Evolutionary conservation across 2,797 vertebrate species (phyloP).

Genomic region (Mus caroli): DNA sequence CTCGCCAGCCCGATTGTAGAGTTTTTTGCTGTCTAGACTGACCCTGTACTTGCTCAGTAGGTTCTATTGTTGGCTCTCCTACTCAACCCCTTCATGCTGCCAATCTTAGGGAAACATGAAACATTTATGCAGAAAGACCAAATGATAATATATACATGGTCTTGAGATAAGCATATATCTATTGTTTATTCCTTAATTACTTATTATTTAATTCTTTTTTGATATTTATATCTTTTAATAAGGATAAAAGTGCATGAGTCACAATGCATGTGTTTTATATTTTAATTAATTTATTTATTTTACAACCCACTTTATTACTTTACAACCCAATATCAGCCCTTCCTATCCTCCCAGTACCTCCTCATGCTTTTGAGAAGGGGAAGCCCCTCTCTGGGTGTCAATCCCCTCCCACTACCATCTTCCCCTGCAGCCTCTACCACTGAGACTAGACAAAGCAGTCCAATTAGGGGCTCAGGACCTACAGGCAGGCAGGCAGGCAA

Average conservation of each 20-base stretch:
- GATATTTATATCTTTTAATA: constrained; percentile 36
- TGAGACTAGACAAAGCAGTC: not conserved
- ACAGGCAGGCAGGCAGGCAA: not conserved
- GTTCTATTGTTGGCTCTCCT: not conserved
- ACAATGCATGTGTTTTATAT: constrained; percentile 31
- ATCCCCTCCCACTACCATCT: not conserved
- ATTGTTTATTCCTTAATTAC: not conserved
- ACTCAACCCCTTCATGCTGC: not conserved
- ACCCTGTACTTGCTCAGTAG: not conserved
- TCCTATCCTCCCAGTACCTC: not conserved
- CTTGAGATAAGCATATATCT: not conserved
- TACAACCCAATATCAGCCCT: not conserved
- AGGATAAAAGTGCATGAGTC: constrained; percentile 20
- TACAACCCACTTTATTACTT: not conserved
- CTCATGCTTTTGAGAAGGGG: not conserved
- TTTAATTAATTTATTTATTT: constrained; percentile 1
- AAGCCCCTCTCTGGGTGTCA: not conserved
- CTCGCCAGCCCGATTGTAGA: not conserved
- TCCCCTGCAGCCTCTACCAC: not conserved
- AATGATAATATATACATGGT: not conserved
- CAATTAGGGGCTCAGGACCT: not conserved
- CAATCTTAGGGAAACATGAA: not conserved
- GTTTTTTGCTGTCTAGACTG: not conserved
- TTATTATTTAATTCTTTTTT: not conserved
- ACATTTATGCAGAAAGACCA: not conserved